Percentiles rank a stretch among this genome's conserved stretches.
Evolutionary conservation across 2,888 invertebrate genomes (phyloP).

Genomic region (Nomada fabriciana): DNA sequence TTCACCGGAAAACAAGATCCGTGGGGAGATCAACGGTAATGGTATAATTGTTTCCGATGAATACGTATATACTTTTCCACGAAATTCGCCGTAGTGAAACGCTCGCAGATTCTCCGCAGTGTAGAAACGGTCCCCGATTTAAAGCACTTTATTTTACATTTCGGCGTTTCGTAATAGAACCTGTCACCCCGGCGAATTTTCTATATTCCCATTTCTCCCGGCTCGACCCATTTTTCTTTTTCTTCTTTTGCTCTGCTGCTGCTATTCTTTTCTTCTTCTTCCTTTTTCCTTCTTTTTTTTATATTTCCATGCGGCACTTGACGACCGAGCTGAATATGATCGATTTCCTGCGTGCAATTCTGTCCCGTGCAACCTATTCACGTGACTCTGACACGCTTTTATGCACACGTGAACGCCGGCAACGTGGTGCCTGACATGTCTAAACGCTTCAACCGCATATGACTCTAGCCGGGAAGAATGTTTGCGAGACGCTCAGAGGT

Average conservation of each 20-base stretch:
- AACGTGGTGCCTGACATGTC: conserved; percentile 18
- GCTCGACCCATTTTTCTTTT: too few species aligned
- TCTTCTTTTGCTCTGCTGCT: too few species aligned
- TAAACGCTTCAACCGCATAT: conserved; percentile 49
- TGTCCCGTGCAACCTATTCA: background rate
- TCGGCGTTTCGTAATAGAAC: conserved; percentile 1
- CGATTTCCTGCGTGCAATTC: conserved; percentile 28
- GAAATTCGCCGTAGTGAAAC: background rate
- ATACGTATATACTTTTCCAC: background rate
- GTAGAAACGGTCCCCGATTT: background rate
- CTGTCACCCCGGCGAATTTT: background rate
- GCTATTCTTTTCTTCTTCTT: too few species aligned
- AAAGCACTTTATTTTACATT: conserved; percentile 3
- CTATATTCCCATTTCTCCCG: too few species aligned
- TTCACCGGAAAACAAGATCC: background rate
- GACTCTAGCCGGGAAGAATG: conserved; percentile 54
- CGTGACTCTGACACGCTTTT: background rate
- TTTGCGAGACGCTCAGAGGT: conserved; percentile 57
- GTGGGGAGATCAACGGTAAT: background rate
- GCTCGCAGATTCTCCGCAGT: background rate
- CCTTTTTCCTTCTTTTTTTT: background rate
- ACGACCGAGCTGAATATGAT: conserved; percentile 3
- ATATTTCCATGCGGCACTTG: background rate
- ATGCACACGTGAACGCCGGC: background rate
- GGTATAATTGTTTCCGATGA: background rate